Evolutionary conservation across 2,888 invertebrate genomes (phyloP).

Genomic region (Cantharis lateralis): DNA sequence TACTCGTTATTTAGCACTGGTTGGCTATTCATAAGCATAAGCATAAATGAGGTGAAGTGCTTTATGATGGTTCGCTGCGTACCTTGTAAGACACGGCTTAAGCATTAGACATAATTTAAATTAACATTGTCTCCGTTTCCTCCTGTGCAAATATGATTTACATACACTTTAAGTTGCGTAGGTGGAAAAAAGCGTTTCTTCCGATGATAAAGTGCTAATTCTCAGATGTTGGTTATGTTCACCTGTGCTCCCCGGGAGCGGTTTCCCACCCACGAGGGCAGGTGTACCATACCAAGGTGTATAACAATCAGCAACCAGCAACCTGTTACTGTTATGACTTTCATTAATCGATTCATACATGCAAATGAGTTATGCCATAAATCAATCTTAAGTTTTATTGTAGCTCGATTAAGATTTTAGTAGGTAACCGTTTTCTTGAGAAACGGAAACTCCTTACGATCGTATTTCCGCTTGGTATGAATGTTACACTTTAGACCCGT

Average conservation of each 20-base stretch:
- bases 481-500: constrained; percentile 31
- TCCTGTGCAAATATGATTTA: constrained; percentile 39
- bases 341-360: constrained; percentile 37
- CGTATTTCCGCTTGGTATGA: constrained; percentile 31
- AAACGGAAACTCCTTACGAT: constrained; percentile 31
- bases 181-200: constrained; percentile 39
- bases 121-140: constrained; percentile 34
- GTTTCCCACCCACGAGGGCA: constrained; percentile 40
- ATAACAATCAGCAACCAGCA: background rate
- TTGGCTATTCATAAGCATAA: constrained; percentile 35
- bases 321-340: constrained; percentile 34
- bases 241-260: constrained; percentile 39
- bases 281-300: constrained; percentile 28
- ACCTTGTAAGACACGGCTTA: constrained; percentile 42
- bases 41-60: constrained; percentile 29
- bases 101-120: constrained; percentile 42
- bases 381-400: constrained; percentile 34
- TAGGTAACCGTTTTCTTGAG: constrained; percentile 31
- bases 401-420: constrained; percentile 29
- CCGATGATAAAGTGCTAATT: constrained; percentile 43
- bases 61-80: constrained; percentile 38
- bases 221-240: constrained; percentile 37
- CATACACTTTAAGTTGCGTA: constrained; percentile 41
- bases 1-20: constrained; percentile 35
- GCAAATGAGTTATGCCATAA: constrained; percentile 35